phyloP scores from a whole-genome alignment of 2,888 invertebrate genomes.

The Empis stercorea region DNA sequence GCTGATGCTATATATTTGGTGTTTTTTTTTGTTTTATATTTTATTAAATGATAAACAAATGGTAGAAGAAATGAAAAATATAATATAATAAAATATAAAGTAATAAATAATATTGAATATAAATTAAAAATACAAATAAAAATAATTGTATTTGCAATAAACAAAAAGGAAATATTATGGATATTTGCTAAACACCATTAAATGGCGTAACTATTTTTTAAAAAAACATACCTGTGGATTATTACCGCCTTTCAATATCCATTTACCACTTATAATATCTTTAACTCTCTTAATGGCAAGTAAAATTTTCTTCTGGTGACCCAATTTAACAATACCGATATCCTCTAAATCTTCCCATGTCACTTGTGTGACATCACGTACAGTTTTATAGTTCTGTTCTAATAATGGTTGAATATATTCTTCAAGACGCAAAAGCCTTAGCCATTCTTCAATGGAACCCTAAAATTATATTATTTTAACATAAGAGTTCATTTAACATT shows the following conservation, averaged over 20 bases:
- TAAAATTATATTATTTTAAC: conserved; percentile 25
- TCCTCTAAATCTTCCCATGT: conserved; percentile 99
- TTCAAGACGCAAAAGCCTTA: conserved; percentile 76
- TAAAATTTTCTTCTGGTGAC: conserved; percentile 97
- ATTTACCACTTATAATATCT: conserved; percentile 79
- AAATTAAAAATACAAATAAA: too few species aligned
- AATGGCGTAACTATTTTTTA: too few species aligned
- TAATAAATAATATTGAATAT: neutral
- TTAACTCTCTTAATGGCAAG: conserved; percentile 94
- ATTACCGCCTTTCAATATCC: conserved; percentile 41
- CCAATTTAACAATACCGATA: conserved; percentile 82
- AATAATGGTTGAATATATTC: conserved; percentile 84
- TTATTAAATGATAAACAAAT: neutral
- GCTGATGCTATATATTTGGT: neutral
- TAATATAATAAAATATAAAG: neutral
- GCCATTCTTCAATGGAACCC: conserved; percentile 92
- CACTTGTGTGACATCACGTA: conserved; percentile 87
- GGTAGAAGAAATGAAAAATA: neutral
- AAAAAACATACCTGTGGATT: conserved; percentile 16
- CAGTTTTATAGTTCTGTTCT: conserved; percentile 86
- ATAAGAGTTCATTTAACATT: conserved; percentile 3
- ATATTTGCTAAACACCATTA: too few species aligned
- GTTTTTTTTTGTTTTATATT: neutral
- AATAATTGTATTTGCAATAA: too few species aligned
- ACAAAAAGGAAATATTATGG: too few species aligned